A percentile compares a stretch with the other conserved stretches of the same genome.
phyloP scores from a whole-genome alignment of 2,797 vertebrate genomes.

The Tympanoctomys barrerae region DNA sequence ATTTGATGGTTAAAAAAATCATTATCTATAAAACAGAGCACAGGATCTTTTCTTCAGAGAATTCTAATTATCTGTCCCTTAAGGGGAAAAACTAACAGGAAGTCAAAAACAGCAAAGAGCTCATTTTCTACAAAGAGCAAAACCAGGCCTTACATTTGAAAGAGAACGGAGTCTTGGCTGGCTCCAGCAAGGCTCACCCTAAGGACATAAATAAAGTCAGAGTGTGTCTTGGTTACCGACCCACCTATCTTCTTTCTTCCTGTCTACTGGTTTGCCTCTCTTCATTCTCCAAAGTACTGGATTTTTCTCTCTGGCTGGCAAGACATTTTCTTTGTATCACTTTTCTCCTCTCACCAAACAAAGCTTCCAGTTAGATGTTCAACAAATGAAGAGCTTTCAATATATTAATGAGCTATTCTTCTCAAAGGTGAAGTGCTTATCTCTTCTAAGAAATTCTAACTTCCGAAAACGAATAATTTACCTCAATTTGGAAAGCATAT shows the following conservation, averaged over 20 bases:
- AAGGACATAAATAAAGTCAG: neutral
- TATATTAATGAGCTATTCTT: slow-evolving; percentile 56
- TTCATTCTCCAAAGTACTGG: neutral
- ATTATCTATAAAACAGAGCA: slow-evolving; percentile 60
- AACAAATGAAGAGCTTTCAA: slow-evolving; percentile 41
- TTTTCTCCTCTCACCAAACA: slow-evolving; percentile 23
- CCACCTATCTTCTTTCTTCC: neutral
- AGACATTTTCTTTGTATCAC: neutral
- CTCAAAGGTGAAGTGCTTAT: slow-evolving; percentile 60
- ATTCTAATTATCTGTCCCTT: slow-evolving; percentile 63
- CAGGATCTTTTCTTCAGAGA: slow-evolving; percentile 43
- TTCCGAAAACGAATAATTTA: slow-evolving; percentile 66
- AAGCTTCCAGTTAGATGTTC: slow-evolving; percentile 28
- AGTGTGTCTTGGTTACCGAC: neutral
- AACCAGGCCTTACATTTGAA: slow-evolving; percentile 20
- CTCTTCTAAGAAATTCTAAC: slow-evolving; percentile 43
- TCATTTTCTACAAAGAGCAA: slow-evolving; percentile 49
- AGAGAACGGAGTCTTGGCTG: slow-evolving; percentile 6
- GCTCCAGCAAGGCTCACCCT: neutral
- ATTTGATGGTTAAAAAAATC: slow-evolving; percentile 70
- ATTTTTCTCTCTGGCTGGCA: neutral
- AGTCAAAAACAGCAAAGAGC: slow-evolving; percentile 54
- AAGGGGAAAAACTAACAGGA: neutral
- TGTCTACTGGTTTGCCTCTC: neutral
- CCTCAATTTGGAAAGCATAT: slow-evolving; percentile 43